These are phyloP conservation scores for Meloidogyne chitwoodi DNA, from an alignment of 1,140 invertebrate genomes.

Conservation along the genomic window DNA sequence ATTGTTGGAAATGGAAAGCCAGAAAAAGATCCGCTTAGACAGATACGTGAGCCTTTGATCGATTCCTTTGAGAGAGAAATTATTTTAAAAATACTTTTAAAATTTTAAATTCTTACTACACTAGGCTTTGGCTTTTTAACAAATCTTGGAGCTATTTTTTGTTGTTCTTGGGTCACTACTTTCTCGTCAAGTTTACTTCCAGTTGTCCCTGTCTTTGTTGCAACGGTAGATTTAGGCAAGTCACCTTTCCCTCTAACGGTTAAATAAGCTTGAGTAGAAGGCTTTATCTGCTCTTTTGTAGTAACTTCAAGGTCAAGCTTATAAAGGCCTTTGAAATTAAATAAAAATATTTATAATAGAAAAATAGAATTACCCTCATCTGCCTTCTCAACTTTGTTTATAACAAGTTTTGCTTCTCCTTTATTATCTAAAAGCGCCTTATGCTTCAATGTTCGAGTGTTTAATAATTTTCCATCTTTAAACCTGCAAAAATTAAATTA, in stretches of 20 bases:
- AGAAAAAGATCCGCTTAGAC: not conserved
- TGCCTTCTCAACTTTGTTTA: slow-evolving; percentile 14
- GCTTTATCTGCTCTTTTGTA: not conserved
- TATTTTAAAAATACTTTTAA: not conserved
- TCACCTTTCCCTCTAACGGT: not conserved
- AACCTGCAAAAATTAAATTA: not conserved
- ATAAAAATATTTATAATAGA: not conserved
- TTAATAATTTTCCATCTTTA: slow-evolving; percentile 16
- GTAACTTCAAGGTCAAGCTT: slow-evolving; percentile 15
- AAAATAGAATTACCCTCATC: not conserved
- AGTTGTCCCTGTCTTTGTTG: not conserved
- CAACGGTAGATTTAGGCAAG: not conserved
- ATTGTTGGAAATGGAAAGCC: slow-evolving; percentile 2
- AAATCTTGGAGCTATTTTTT: slow-evolving; percentile 7
- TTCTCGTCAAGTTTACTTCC: not conserved
- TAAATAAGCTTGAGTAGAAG: slow-evolving; percentile 3
- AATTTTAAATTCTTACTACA: slow-evolving; percentile 2
- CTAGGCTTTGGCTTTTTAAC: slow-evolving; percentile 13
- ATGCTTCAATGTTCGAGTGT: slow-evolving; percentile 11
- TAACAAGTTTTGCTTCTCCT: slow-evolving; percentile 13
- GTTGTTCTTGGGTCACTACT: not conserved
- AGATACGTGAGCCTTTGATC: slow-evolving; percentile 12
- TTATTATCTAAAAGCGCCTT: slow-evolving; percentile 5
- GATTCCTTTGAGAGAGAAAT: slow-evolving; percentile 1
- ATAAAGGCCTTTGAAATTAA: slow-evolving; percentile 1